These are phyloP conservation scores for Hyposmocoma kahamanoa DNA, from an alignment of 1,140 invertebrate species.

Conservation along the genomic window DNA sequence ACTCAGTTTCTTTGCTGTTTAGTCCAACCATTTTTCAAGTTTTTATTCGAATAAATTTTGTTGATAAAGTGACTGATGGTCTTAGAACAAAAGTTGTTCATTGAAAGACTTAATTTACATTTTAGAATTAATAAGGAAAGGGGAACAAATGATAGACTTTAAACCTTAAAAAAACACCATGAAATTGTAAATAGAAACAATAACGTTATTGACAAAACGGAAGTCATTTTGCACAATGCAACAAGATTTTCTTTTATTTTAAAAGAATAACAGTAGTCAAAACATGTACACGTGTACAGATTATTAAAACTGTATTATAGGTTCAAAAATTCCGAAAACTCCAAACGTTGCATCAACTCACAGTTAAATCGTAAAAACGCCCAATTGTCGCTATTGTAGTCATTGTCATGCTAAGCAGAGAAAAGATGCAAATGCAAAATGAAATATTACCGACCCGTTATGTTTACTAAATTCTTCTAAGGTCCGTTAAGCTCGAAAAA, in stretches of 20 bases:
- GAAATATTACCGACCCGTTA: constrained; percentile 43
- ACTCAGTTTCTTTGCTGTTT: no score
- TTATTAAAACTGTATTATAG: constrained; percentile 17
- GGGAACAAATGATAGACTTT: no score
- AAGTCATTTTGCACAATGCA: constrained; percentile 17
- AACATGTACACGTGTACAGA: constrained; percentile 33
- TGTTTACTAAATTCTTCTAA: constrained; percentile 61
- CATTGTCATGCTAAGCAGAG: constrained; percentile 41
- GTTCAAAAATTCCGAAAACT: constrained; percentile 18
- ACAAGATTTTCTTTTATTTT: constrained; percentile 23
- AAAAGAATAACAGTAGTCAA: constrained; percentile 27
- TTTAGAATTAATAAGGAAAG: no score
- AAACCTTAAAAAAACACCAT: no score
- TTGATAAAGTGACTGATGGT: no score
- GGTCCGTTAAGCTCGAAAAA: constrained; percentile 57
- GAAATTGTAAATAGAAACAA: constrained; percentile 8
- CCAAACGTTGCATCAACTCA: constrained; percentile 10
- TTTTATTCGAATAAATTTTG: no score
- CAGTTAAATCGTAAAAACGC: constrained; percentile 19
- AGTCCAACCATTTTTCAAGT: no score
- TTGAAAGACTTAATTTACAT: no score
- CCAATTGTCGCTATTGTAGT: constrained; percentile 26
- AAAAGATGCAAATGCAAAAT: constrained; percentile 48
- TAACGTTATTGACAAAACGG: constrained; percentile 19
- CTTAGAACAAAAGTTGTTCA: no score